Percentiles rank a stretch among this genome's conserved stretches.
These are phyloP conservation scores for Poecile atricapillus DNA, from an alignment of 2,113 vertebrate species.

Conservation along the genomic window DNA sequence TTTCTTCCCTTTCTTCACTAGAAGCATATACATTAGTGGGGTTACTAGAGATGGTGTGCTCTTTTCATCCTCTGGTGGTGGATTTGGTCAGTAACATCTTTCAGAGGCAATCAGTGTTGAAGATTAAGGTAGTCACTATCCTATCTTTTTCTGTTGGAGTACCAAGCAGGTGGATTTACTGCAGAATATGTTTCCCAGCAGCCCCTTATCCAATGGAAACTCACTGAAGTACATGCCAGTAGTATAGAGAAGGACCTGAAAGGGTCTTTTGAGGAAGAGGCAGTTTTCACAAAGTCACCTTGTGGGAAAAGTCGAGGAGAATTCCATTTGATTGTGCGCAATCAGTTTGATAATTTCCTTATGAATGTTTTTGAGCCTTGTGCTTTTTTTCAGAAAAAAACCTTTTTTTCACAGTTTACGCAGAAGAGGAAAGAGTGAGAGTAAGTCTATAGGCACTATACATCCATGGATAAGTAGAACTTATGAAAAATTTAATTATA, in stretches of 20 bases:
- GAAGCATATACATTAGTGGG: not conserved
- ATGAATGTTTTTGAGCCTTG: not conserved
- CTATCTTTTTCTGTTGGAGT: not conserved
- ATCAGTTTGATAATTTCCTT: not conserved
- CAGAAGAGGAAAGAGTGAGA: not conserved
- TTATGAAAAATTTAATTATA: not conserved
- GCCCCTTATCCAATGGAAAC: not conserved
- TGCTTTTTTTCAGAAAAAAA: not conserved
- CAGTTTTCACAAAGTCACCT: not conserved
- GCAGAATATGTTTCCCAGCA: not conserved
- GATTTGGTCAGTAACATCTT: not conserved
- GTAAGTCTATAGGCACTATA: not conserved
- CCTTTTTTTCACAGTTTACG: not conserved
- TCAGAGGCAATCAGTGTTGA: not conserved
- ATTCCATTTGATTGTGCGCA: not conserved
- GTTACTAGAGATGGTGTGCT: not conserved
- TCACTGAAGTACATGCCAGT: not conserved
- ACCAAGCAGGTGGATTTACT: not conserved
- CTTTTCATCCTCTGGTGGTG: not conserved
- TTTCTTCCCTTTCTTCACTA: not conserved
- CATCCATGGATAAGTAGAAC: not conserved
- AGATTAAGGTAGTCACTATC: not conserved
- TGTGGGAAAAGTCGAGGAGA: not conserved
- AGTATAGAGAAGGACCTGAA: not conserved
- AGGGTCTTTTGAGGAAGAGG: not conserved